phyloP scores from a whole-genome alignment of 1,140 invertebrate species.

The Himalopsyche phryganea region DNA sequence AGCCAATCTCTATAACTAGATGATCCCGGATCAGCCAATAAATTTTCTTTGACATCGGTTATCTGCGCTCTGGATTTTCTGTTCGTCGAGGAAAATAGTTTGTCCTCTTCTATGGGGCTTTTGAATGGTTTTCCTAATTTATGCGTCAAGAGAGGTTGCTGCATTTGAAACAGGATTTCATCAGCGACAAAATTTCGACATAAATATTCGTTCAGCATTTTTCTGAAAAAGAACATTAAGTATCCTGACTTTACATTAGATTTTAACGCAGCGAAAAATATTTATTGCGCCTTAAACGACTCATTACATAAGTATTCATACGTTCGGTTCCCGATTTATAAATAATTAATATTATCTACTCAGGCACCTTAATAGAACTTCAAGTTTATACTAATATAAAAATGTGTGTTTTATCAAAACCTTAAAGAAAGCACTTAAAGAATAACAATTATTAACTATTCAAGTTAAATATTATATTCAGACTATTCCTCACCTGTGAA shows the following conservation, averaged over 20 bases:
- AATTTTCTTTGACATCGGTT: slow-evolving; percentile 47
- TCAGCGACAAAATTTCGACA: slow-evolving; percentile 61
- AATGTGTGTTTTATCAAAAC: not conserved
- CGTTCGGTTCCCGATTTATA: not conserved
- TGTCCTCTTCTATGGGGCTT: not conserved
- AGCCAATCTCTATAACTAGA: slow-evolving; percentile 61
- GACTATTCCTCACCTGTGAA: no score
- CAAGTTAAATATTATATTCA: no score
- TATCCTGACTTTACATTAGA: not conserved
- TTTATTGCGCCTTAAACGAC: not conserved
- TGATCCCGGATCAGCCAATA: slow-evolving; percentile 60
- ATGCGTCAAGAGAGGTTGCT: slow-evolving; percentile 44
- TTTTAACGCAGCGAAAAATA: not conserved
- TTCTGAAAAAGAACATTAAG: slow-evolving; percentile 41
- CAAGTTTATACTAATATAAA: not conserved
- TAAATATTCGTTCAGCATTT: slow-evolving; percentile 63
- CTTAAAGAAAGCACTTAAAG: no score
- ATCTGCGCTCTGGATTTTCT: slow-evolving; percentile 35
- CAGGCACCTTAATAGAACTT: not conserved
- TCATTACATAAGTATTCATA: not conserved
- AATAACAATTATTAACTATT: no score
- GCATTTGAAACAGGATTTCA: slow-evolving; percentile 57
- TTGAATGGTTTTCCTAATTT: slow-evolving; percentile 39
- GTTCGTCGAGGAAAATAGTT: not conserved
- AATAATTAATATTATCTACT: not conserved